Conservation (phyloP, 2,888 invertebrate genomes). For the Lithophane semibrunnea region DNA sequence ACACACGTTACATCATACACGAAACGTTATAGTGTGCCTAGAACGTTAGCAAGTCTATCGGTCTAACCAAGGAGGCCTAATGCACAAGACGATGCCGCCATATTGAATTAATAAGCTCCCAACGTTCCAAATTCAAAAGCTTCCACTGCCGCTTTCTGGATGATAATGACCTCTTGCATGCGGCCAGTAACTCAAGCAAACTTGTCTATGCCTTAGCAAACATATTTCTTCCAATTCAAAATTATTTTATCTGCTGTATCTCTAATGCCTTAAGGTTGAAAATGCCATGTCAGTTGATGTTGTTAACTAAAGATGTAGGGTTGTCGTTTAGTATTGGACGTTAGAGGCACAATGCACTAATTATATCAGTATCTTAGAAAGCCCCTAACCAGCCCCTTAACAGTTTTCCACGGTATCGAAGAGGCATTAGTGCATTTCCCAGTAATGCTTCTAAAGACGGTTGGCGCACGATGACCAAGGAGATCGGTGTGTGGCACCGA, state of each 20-base stretch:
- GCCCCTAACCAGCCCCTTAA: constrained; percentile 90
- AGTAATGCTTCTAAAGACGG: constrained; percentile 89
- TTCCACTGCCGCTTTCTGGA: constrained; percentile 79
- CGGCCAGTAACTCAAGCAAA: constrained; percentile 85
- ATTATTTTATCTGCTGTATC: constrained; percentile 40
- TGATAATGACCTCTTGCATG: constrained; percentile 84
- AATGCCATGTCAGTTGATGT: constrained; percentile 52
- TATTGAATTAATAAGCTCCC: constrained; percentile 81
- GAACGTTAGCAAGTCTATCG: constrained; percentile 57
- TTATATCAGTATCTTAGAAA: constrained; percentile 90
- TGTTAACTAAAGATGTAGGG: constrained; percentile 46
- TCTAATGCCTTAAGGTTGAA: constrained; percentile 59
- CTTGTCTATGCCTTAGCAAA: constrained; percentile 77
- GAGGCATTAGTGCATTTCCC: constrained; percentile 89
- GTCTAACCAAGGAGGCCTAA: constrained; percentile 68
- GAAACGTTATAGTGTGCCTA: constrained; percentile 47
- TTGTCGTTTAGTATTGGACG: constrained; percentile 77
- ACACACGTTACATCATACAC: constrained; percentile 4
- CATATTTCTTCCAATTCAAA: constrained; percentile 25
- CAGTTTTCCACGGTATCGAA: constrained; percentile 89
- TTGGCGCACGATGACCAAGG: constrained; percentile 86
- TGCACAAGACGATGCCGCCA: constrained; percentile 71
- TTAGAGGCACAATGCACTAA: constrained; percentile 88
- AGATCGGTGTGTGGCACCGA: constrained; percentile 71
- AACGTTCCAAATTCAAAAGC: constrained; percentile 81